A percentile compares a stretch with the other conserved stretches of the same genome.
Conservation (phyloP, 1,140 invertebrate genomes). For the Theocolax elegans region DNA sequence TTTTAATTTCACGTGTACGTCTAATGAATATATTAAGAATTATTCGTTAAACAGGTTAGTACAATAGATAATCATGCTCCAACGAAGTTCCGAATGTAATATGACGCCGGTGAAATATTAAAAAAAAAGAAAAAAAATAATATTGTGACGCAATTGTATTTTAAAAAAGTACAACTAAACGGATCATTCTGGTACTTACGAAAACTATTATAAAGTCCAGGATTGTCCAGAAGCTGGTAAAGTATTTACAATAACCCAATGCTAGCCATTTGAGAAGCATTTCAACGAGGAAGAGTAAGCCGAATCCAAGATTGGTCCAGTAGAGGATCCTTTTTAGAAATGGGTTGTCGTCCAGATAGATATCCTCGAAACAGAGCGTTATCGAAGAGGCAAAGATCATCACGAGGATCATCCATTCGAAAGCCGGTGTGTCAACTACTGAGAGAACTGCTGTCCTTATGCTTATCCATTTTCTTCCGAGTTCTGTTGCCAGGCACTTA, state of each 20-base stretch:
- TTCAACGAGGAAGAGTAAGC: slow-evolving; percentile 90
- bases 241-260: slow-evolving; percentile 94
- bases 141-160: background rate
- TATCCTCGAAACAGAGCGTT: slow-evolving; percentile 93
- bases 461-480: slow-evolving; percentile 78
- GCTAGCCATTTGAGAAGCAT: slow-evolving; percentile 97
- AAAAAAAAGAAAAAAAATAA: background rate
- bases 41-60: slow-evolving; percentile 21
- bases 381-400: slow-evolving; percentile 93
- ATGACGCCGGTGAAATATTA: slow-evolving; percentile 10
- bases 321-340: slow-evolving; percentile 84
- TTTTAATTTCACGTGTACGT: background rate
- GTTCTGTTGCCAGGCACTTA: slow-evolving; percentile 74
- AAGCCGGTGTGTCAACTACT: slow-evolving; percentile 89
- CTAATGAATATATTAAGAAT: background rate
- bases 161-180: background rate
- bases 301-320: slow-evolving; percentile 90
- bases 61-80: slow-evolving; percentile 47
- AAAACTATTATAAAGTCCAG: slow-evolving; percentile 97
- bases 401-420: slow-evolving; percentile 91
- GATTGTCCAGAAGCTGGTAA: slow-evolving; percentile 95
- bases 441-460: slow-evolving; percentile 77
- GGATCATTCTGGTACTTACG: no score
- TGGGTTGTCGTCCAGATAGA: slow-evolving; percentile 88
- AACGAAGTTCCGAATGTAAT: slow-evolving; percentile 31